Evolutionary conservation across 2,888 invertebrate genomes (phyloP), one percentile per base, ranked within the genome.

Genomic region (Spodoptera picta): DNA sequence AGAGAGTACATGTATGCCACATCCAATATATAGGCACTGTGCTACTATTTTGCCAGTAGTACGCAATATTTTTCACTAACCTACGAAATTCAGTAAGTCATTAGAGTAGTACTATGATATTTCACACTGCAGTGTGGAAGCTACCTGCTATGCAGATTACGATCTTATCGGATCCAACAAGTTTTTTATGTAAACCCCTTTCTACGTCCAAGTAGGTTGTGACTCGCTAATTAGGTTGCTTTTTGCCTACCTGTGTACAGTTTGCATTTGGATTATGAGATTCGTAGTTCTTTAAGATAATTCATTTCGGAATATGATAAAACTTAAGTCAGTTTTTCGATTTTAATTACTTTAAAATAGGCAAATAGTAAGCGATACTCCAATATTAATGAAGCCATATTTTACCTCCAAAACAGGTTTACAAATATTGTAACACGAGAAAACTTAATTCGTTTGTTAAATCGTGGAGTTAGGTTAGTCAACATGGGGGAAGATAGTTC

Each of bases 41-140:
- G 49, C 63, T 60, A 58, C 65, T 62, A 71, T 64, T 75, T 85
- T 88, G 79, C 77, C 85, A 69, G 63, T 71, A 60, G 57, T 60
- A 66, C 77, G 87, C 75, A 78, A 85, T 65, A 84, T 79, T 80
- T 83, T 82, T 76, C 84, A 84, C 84, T 69, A 70, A 61, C 60
- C 67, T 80, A 81, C 71, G 74, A 83, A 69, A 65, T 79, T 68
- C 65, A 71, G 75, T 66, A 56, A 61, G 62, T 72, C 75, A 73
- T 85, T 86, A 85, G 81, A 69, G 72, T 44, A 49, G 23, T 36
- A 24, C 42, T 27, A 63, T 52, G 81, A 80, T 83, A 87, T 88
- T 86, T 89, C 84, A 82, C 87, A 84, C 69, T 58, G 27, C 27
- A 23, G 48, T 63, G 83, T 45, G 48, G 76, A 71, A 53, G 80